Base-by-base conservation (phyloP, 2,797 vertebrate species). In the Ibycter americanus region DNA sequence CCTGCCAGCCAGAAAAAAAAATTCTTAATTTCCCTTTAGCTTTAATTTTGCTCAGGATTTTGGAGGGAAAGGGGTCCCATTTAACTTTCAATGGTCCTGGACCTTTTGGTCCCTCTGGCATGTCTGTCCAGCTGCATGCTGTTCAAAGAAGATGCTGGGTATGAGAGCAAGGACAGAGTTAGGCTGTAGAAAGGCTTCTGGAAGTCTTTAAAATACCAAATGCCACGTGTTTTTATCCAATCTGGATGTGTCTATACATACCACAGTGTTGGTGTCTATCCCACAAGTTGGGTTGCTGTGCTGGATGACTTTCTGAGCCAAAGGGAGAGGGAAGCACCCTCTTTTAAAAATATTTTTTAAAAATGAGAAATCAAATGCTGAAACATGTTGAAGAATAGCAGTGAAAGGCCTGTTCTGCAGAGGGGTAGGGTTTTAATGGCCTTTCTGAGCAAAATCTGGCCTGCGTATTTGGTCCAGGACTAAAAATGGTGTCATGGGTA, bases 11-110 rank as follows among this genome's bases (percentile, higher is more conserved):
- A 65, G 59, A 11, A 40, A 27, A 40, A 27, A 61, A 40, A 12
- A 15, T 4, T 54, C 19, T 88, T 89, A 6, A 65, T 88, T 93
- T 88, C 76, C 46, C 42, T 36, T 2, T 8, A 74, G 61, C 38
- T 95, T 95, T 92, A 31, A 55, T 83, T 83, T 86, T 86, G 32
- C 26, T n/a, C 42, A 63, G 59, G 74, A 54, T 77, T 94, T 85
- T 87, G 59, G 68, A 59, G 42, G 27, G 11, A 16, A 82, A 56
- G 47, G 49, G 49, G 34, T 84, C n/a, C 36, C 3, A 1, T 76
- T 86, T 67, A 87, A 61, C 11, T 94, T 86, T 34, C 19, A 34
- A 10, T 3, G 4, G 44, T 63, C 61, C 65, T 42, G 42, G 62
- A 46, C 59, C 3, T 54, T 80, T 58, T 32, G 32, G 63, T 74